These are phyloP conservation scores for Romanogobio albipinnatus DNA, from an alignment of 2,113 vertebrate species.

Conservation along the genomic window DNA sequence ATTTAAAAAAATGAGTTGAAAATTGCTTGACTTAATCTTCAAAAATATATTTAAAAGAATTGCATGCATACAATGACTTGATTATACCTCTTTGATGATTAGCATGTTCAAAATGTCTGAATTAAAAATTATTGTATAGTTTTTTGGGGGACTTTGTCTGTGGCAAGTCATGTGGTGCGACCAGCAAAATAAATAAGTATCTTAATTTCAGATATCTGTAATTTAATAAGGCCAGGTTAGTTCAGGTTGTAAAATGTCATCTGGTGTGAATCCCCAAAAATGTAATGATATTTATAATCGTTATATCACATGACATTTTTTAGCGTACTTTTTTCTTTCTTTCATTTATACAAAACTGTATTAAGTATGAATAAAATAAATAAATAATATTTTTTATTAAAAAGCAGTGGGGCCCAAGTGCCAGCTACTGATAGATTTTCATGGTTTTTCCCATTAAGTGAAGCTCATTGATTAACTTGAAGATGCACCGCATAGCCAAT, in stretches of 20 bases:
- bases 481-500: conserved; percentile 70
- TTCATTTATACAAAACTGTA: background rate
- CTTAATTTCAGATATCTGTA: background rate
- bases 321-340: background rate
- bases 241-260: background rate
- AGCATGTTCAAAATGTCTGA: background rate
- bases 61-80: background rate
- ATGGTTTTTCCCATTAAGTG: conserved; percentile 64
- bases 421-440: conserved; percentile 53
- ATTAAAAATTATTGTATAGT: background rate
- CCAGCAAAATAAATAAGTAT: background rate
- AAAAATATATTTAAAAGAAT: background rate
- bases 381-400: no score
- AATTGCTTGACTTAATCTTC: background rate
- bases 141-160: background rate
- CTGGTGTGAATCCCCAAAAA: background rate
- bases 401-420: background rate
- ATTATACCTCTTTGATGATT: background rate
- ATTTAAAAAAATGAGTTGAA: no score
- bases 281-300: background rate
- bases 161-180: background rate
- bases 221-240: background rate
- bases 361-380: background rate
- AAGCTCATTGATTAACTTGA: conserved; percentile 76
- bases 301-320: background rate